A percentile compares a stretch with the other conserved stretches of the same genome.
Evolutionary conservation across 2,797 vertebrate species (phyloP).

Genomic region (Octomys mimax): DNA sequence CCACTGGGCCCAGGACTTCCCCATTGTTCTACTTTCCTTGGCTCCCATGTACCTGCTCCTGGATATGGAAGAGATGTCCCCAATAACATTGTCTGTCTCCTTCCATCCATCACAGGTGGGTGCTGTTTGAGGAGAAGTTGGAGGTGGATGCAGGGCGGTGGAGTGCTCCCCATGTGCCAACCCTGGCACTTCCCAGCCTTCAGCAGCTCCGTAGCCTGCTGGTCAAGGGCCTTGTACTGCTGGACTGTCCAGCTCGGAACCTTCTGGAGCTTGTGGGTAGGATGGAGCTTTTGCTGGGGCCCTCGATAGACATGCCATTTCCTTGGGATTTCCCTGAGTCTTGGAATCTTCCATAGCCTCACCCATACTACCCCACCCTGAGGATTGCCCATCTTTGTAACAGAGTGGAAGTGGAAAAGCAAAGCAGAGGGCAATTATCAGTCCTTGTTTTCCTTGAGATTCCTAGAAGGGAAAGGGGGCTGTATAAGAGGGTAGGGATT

Average conservation of each 20-base stretch:
- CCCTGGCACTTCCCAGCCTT: conserved; percentile 87
- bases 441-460: not conserved
- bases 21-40: not conserved
- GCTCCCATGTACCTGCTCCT: not conserved
- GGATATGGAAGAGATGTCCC: not conserved
- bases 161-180: conserved; percentile 89
- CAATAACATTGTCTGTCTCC: not conserved
- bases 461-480: not conserved
- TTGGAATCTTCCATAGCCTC: conserved; percentile 48
- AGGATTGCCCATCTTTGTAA: not conserved
- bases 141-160: conserved; percentile 89
- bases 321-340: not conserved
- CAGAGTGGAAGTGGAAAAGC: not conserved
- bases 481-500: not conserved
- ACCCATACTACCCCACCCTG: not conserved
- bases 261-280: conserved; percentile 85
- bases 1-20: not conserved
- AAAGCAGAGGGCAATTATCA: not conserved
- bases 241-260: conserved; percentile 77
- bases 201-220: conserved; percentile 86
- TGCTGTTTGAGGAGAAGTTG: conserved; percentile 91
- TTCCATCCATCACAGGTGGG: conserved; percentile 86
- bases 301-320: not conserved
- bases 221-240: conserved; percentile 70
- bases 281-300: not conserved